Evolutionary conservation across 2,797 vertebrate genomes (phyloP).

Genomic region (Leuciscus waleckii): DNA sequence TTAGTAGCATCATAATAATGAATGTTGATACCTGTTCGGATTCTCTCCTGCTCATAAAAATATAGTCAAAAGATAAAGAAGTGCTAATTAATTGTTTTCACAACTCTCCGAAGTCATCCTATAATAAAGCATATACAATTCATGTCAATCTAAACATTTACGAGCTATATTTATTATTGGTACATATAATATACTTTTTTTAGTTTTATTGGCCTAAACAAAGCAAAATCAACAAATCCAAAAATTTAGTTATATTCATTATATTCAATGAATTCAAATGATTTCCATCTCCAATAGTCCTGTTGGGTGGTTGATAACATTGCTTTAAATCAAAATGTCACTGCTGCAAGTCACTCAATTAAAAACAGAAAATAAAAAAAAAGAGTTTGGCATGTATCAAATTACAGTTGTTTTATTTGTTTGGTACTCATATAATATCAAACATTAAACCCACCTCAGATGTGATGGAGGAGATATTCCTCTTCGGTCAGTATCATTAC

Average conservation of each 20-base stretch:
- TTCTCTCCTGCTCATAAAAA: neutral
- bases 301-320: neutral
- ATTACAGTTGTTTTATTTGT: neutral
- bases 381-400: neutral
- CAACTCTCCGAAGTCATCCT: neutral
- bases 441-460: constrained; percentile 51
- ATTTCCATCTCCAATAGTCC: neutral
- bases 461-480: constrained; percentile 29
- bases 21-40: neutral
- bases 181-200: neutral
- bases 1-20: neutral
- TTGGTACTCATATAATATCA: neutral
- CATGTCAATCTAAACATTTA: neutral
- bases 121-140: neutral
- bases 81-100: neutral
- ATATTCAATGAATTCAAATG: neutral
- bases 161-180: neutral
- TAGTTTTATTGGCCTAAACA: neutral
- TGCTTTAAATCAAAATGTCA: neutral
- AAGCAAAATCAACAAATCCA: neutral
- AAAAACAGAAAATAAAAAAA: neutral
- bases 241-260: neutral
- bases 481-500: constrained; percentile 46
- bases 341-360: neutral
- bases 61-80: neutral